Conservation (phyloP, 1,140 invertebrate genomes). For the Hycleus phaleratus region DNA sequence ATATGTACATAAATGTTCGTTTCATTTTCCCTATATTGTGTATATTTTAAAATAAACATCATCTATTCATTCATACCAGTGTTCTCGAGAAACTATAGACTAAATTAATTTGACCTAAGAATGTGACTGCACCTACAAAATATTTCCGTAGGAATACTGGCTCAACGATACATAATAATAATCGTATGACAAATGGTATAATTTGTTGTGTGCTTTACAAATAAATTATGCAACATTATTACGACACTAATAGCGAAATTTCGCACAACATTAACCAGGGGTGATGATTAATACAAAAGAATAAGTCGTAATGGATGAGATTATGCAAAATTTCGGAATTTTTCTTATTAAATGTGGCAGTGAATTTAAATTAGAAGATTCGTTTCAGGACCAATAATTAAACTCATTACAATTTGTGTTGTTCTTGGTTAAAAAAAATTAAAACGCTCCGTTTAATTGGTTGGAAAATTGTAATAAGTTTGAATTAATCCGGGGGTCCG, state of each 20-base stretch:
- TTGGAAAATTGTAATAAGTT: not conserved
- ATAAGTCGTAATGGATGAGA: not conserved
- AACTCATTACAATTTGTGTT: constrained; percentile 2
- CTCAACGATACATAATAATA: constrained; percentile 23
- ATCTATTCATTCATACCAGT: constrained; percentile 4
- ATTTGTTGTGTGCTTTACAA: constrained; percentile 17
- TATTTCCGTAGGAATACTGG: constrained; percentile 37
- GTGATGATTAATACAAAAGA: not conserved
- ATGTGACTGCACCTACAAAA: constrained; percentile 33
- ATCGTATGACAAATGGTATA: not conserved
- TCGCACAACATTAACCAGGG: not conserved
- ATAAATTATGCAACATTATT: constrained; percentile 22
- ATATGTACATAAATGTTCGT: not conserved
- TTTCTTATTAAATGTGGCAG: constrained; percentile 9
- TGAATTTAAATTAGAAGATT: not conserved
- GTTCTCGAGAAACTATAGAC: constrained; percentile 22
- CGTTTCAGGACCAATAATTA: not conserved
- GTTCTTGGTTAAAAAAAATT: not conserved
- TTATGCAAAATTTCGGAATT: not conserved
- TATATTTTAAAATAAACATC: not conserved
- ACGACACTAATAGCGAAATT: constrained; percentile 11
- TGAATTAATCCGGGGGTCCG: not conserved
- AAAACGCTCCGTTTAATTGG: not conserved
- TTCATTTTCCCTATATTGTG: not conserved
- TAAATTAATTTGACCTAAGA: constrained; percentile 38